Evolutionary conservation across 2,113 vertebrate species (phyloP).

Genomic region (Heterotilapia buettikoferi): DNA sequence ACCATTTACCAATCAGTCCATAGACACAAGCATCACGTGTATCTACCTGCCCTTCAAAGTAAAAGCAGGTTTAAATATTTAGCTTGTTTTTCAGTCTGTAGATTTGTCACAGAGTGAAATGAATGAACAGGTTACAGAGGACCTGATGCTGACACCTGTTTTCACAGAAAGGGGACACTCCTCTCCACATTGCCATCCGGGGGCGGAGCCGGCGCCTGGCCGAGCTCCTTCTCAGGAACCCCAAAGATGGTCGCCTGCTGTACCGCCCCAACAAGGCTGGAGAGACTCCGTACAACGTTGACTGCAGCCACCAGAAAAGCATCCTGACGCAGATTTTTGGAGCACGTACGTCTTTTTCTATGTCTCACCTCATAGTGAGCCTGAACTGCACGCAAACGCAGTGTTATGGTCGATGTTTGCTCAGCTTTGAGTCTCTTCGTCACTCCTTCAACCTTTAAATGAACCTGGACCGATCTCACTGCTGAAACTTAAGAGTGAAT

Average conservation of each 20-base stretch:
- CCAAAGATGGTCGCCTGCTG: constrained; percentile 93
- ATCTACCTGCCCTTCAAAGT: not conserved
- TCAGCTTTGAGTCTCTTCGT: not conserved
- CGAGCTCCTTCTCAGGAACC: constrained; percentile 91
- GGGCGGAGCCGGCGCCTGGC: constrained; percentile 92
- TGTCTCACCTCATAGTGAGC: not conserved
- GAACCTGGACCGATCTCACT: not conserved
- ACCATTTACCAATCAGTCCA: not conserved
- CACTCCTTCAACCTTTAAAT: not conserved
- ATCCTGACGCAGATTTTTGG: constrained; percentile 98
- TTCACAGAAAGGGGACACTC: constrained; percentile 90
- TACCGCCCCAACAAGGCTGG: constrained; percentile 95
- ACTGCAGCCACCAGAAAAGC: constrained; percentile 98
- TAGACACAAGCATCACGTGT: not conserved
- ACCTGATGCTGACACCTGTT: not conserved
- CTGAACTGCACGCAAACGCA: not conserved
- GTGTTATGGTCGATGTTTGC: not conserved
- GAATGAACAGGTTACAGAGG: not conserved
- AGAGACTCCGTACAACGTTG: constrained; percentile 98
- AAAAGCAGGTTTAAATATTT: not conserved
- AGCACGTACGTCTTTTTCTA: constrained; percentile 77
- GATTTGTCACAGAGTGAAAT: not conserved
- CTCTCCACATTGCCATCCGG: constrained; percentile 93
- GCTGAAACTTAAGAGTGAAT: not conserved
- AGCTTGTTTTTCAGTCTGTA: not conserved